phyloP scores from a whole-genome alignment of 1,140 invertebrate species.

The Rhopalosiphum padi region DNA sequence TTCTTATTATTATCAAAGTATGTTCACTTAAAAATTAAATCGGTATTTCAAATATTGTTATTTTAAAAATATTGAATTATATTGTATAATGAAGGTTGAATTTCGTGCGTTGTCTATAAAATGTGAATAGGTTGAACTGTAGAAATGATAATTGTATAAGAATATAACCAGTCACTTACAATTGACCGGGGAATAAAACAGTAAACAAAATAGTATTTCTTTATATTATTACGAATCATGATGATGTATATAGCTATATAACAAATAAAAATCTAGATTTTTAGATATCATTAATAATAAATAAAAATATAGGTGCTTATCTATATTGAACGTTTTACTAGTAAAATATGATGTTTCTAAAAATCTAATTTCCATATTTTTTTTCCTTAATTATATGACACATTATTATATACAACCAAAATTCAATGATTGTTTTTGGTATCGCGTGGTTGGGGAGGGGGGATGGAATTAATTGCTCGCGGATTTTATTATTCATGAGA shows the following conservation, averaged over 20 bases:
- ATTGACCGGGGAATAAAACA: not conserved
- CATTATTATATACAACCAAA: not conserved
- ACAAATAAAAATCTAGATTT: not conserved
- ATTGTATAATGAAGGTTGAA: no score
- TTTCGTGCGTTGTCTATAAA: no score
- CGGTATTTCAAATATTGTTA: no score
- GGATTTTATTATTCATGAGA: constrained; percentile 9
- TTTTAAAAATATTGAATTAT: no score
- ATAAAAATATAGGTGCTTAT: no score
- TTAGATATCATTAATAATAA: no score
- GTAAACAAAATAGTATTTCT: not conserved
- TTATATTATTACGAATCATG: not conserved
- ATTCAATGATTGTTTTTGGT: not conserved
- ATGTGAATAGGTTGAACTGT: no score
- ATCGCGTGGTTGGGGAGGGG: not conserved
- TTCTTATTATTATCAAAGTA: no score
- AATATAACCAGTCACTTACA: no score
- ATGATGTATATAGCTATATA: not conserved
- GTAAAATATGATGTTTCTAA: not conserved
- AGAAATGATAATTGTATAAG: no score
- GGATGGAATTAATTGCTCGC: not conserved
- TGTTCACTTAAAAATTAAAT: no score
- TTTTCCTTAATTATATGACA: not conserved
- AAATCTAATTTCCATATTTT: not conserved
- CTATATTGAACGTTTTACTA: not conserved